Percentiles rank a stretch among this genome's conserved stretches.
Evolutionary conservation across 1,140 invertebrate species (phyloP).

Genomic region (Zaprionus taronus): DNA sequence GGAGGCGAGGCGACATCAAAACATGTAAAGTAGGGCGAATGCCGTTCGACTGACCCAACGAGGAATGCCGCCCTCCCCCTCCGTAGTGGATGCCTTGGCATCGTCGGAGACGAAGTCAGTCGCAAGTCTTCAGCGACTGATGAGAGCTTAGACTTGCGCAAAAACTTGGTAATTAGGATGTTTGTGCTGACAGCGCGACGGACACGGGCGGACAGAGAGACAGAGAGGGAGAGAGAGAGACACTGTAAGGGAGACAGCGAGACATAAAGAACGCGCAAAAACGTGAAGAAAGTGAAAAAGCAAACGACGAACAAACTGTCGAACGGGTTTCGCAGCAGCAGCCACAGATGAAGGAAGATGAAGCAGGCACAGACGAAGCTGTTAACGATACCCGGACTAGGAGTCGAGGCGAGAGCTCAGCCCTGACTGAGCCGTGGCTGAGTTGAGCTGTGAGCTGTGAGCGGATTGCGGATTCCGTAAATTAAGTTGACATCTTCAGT

Average conservation of each 20-base stretch:
- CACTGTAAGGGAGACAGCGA: slow-evolving; percentile 4
- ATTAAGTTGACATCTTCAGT: slow-evolving; percentile 79
- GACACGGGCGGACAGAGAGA: slow-evolving; percentile 29
- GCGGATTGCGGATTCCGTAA: slow-evolving; percentile 46
- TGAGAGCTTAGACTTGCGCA: slow-evolving; percentile 51
- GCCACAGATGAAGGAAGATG: neutral
- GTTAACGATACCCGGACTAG: no score
- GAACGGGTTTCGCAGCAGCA: slow-evolving; percentile 27
- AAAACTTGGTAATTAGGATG: slow-evolving; percentile 83
- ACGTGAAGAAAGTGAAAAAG: slow-evolving; percentile 47
- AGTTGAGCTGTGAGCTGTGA: neutral
- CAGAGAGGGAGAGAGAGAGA: slow-evolving; percentile 9
- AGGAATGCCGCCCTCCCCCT: slow-evolving; percentile 31
- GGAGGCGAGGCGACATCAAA: slow-evolving; percentile 52
- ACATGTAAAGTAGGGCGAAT: slow-evolving; percentile 75
- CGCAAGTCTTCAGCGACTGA: slow-evolving; percentile 6
- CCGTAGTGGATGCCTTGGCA: slow-evolving; percentile 4
- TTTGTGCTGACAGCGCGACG: slow-evolving; percentile 67
- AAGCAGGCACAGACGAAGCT: neutral
- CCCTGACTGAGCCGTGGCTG: neutral
- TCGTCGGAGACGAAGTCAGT: neutral
- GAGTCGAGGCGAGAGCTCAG: no score
- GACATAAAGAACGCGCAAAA: slow-evolving; percentile 1
- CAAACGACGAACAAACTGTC: slow-evolving; percentile 19
- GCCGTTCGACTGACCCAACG: slow-evolving; percentile 73